Conservation (phyloP, 2,113 vertebrate genomes). For the Thunnus maccoyii region DNA sequence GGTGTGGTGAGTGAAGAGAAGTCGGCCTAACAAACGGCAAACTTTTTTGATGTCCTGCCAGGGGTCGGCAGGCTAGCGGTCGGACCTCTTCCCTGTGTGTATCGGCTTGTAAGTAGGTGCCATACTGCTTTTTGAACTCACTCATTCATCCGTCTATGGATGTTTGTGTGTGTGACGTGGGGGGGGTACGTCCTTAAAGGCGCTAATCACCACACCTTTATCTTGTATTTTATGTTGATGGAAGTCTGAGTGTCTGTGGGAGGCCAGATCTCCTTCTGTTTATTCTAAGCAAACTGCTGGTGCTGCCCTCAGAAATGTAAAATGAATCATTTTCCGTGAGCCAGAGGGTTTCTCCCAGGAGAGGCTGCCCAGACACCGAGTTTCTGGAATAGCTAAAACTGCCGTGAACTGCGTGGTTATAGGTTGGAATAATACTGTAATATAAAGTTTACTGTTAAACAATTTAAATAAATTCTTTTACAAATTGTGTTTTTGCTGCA, state of each 20-base stretch:
- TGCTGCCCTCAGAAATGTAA: background rate
- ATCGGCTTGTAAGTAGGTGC: too few relatives aligned
- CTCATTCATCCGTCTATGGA: too few relatives aligned
- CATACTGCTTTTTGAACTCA: too few relatives aligned
- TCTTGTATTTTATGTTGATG: background rate
- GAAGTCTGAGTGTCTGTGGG: background rate
- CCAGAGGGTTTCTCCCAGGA: background rate
- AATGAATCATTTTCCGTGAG: background rate
- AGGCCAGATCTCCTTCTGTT: slow-evolving; percentile 7
- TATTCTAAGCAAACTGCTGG: background rate
- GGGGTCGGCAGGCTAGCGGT: too few relatives aligned
- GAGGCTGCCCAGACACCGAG: background rate
- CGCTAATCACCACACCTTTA: background rate
- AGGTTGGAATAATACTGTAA: background rate
- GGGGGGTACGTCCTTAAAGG: too few relatives aligned
- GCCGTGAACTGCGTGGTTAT: background rate
- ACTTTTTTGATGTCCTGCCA: too few relatives aligned
- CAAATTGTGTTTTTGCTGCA: background rate
- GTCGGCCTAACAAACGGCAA: too few relatives aligned
- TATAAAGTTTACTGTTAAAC: background rate
- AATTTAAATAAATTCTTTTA: background rate
- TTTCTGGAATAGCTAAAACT: background rate
- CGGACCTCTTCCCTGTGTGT: too few relatives aligned
- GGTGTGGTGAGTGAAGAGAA: too few relatives aligned
- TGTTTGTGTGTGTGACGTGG: too few relatives aligned